Conservation (phyloP, 92 coral and sea anemone species). For the Zoanthus sociatus region DNA sequence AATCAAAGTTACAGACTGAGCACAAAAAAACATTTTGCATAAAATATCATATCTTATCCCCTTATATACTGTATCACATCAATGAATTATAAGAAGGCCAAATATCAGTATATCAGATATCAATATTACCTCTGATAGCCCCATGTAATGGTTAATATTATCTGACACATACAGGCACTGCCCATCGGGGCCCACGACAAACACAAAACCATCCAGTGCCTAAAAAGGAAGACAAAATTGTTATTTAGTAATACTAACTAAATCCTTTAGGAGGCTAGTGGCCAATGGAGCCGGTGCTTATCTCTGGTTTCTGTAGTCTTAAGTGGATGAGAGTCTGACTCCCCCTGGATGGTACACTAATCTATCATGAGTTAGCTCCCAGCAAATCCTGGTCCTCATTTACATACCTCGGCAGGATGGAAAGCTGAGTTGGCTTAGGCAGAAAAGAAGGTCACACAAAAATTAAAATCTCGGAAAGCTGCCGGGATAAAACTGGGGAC, state of each 20-base stretch:
- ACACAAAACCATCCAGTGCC: conserved; percentile 99
- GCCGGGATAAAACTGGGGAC: too few species aligned
- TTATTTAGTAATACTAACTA: background rate
- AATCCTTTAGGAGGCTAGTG: too few species aligned
- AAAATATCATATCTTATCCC: too few species aligned
- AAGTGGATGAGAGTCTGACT: too few species aligned
- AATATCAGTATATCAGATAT: background rate
- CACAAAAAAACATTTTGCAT: too few species aligned
- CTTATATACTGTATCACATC: background rate
- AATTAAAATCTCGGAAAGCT: too few species aligned
- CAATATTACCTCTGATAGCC: conserved; percentile 83
- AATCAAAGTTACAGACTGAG: too few species aligned
- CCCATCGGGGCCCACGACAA: conserved; percentile 98
- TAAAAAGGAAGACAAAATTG: conserved; percentile 21
- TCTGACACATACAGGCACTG: conserved; percentile 92
- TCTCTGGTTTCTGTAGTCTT: too few species aligned
- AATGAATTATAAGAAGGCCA: background rate
- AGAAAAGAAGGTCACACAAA: background rate
- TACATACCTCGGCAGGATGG: too few species aligned
- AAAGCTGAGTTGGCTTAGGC: background rate
- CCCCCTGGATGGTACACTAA: too few species aligned
- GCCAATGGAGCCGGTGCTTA: background rate
- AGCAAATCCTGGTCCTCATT: too few species aligned
- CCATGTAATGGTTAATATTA: conserved; percentile 93
- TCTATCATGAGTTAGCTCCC: too few species aligned